Conservation (phyloP, 2,797 vertebrate genomes). For the Enteromius thamalakanensis region DNA sequence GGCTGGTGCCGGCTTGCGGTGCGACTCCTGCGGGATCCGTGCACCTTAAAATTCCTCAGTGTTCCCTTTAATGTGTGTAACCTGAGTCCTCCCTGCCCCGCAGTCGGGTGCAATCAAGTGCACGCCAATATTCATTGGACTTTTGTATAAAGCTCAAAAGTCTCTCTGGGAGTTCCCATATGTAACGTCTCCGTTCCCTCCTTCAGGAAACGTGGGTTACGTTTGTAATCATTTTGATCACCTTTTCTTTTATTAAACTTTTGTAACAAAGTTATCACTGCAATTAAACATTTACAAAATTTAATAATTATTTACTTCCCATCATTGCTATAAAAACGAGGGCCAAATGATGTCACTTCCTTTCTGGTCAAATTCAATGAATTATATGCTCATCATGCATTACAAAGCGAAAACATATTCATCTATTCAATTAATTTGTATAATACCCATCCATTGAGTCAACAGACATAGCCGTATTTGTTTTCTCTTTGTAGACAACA, state of each 20-base stretch:
- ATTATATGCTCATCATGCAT: not conserved
- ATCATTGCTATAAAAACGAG: not conserved
- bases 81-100: too few species aligned
- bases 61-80: too few species aligned
- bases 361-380: not conserved
- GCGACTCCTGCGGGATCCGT: too few species aligned
- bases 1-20: too few species aligned
- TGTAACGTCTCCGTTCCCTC: too few species aligned
- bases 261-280: not conserved
- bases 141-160: too few species aligned
- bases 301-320: not conserved
- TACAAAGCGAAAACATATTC: not conserved
- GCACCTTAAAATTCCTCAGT: too few species aligned
- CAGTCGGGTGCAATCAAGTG: too few species aligned
- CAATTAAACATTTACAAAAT: not conserved
- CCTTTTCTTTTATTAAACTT: not conserved
- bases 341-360: not conserved
- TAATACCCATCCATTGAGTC: slow-evolving; percentile 11
- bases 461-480: slow-evolving; percentile 15
- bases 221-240: too few species aligned
- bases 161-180: too few species aligned
- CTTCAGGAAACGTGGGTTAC: too few species aligned
- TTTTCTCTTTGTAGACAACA: slow-evolving; percentile 36
- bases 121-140: too few species aligned
- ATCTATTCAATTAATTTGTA: slow-evolving; percentile 22